Base-by-base conservation (phyloP, 2,797 vertebrate genomes). In the Eurystomus glaucurus region DNA sequence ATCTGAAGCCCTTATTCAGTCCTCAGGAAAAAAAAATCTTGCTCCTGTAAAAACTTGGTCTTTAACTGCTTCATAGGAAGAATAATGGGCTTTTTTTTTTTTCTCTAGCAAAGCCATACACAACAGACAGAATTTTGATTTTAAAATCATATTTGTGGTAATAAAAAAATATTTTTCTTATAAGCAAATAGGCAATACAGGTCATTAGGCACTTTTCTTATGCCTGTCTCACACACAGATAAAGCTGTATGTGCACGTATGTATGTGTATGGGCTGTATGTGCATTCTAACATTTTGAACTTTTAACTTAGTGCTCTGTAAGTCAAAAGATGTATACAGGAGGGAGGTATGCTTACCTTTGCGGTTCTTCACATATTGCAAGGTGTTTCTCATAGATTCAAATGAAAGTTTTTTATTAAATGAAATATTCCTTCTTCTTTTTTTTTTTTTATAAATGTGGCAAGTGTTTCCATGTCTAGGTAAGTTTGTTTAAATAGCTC, bases 401-500 rank as follows among this genome's bases (percentile, higher is more conserved):
- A 81, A 87, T 33, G 4, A 83, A 89, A 95, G 18, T 6, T 9
- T 88, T 83, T 51, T 87, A 72, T 85, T 61, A 90, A 94, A 86
- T 52, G 18, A 90, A 89, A 22, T 29, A 65, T 78, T 62, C 8
- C 3, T 14, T 35, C 35, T 84, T 61, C n/a, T 45, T 70, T 48
- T 60, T 48, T 57, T 23, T 46, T 93, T 31, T 58, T 33, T 16
- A 45, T 75, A 74, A 85, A 96, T 84, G 46, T 65, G 39, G 45
- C 43, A 69, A 91, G 9, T 94, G 37, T 96, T 95, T 96, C 64
- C 61, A 62, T 83, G 85, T 71, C 84, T 94, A 81, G 69, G 62
- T 68, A 91, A 76, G 68, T 93, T 97, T 98, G 66, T 96, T 96
- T 90, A 96, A 94, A 92, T 66, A 91, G 70, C 41, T 96, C 94